Percentiles rank a stretch among this genome's conserved stretches.
These are phyloP conservation scores for Bradypodion pumilum DNA, from an alignment of 2,797 vertebrate species.

Conservation along the genomic window DNA sequence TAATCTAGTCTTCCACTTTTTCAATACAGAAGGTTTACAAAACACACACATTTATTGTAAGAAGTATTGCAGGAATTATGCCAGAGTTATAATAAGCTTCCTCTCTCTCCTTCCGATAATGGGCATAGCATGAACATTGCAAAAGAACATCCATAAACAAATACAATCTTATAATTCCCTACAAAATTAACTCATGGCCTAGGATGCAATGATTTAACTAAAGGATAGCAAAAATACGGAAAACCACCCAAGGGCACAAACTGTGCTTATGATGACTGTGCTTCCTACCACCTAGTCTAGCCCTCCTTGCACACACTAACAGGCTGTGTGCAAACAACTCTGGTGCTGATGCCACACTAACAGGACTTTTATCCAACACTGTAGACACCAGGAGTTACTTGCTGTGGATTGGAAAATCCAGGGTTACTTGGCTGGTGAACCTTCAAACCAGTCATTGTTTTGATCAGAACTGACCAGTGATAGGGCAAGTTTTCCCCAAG, in stretches of 20 bases:
- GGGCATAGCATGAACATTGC: constrained; percentile 46
- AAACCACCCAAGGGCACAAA: neutral
- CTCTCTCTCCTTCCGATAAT: constrained; percentile 3
- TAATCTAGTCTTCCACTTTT: constrained; percentile 23
- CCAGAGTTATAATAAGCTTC: constrained; percentile 38
- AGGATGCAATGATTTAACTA: neutral
- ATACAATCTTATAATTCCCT: constrained; percentile 48
- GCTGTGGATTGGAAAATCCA: neutral
- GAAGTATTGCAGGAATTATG: constrained; percentile 27
- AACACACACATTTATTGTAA: constrained; percentile 24
- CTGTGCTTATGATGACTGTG: neutral
- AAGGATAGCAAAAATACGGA: neutral
- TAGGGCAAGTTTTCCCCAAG: neutral
- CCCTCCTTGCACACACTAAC: neutral
- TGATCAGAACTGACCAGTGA: neutral
- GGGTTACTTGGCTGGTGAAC: neutral
- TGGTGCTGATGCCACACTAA: neutral
- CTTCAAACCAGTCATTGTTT: neutral
- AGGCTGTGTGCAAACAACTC: neutral
- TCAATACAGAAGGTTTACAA: constrained; percentile 33
- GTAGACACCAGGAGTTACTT: neutral
- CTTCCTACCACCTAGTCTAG: neutral
- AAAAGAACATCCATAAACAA: constrained; percentile 44
- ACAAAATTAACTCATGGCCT: constrained; percentile 4
- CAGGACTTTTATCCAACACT: neutral